phyloP scores from a whole-genome alignment of 1,140 invertebrate species.

The Ceratitis capitata region DNA sequence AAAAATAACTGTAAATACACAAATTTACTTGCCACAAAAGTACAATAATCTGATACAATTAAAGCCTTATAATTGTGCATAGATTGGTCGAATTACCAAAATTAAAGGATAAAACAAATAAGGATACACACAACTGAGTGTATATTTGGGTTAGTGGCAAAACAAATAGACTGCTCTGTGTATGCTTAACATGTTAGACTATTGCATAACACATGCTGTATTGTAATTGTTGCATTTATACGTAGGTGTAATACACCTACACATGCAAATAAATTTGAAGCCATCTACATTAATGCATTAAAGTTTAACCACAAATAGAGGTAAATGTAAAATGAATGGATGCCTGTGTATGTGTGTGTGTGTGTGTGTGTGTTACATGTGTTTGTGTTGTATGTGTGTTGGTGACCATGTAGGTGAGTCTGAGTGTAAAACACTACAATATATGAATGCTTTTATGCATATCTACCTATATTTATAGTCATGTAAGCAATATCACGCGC shows the following conservation, averaged over 20 bases:
- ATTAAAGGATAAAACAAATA: not conserved
- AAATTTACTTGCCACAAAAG: not conserved
- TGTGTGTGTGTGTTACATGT: not conserved
- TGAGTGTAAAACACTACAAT: too few species aligned
- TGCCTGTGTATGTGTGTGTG: not conserved
- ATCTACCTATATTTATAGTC: too few species aligned
- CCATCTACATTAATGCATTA: slow-evolving; percentile 18
- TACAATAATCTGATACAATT: not conserved
- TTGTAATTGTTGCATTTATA: too few species aligned
- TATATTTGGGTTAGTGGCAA: not conserved
- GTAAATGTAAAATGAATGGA: not conserved
- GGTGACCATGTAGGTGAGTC: too few species aligned
- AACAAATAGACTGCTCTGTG: too few species aligned
- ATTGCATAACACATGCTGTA: not conserved
- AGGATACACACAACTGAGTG: not conserved
- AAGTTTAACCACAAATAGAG: slow-evolving; percentile 8
- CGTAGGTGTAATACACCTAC: not conserved
- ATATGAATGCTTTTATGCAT: too few species aligned
- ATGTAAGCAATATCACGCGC: too few species aligned
- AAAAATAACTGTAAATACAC: not conserved
- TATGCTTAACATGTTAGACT: not conserved
- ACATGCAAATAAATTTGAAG: not conserved
- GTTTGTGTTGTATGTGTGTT: too few species aligned
- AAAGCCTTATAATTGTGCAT: not conserved
- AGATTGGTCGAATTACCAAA: slow-evolving; percentile 16